Evolutionary conservation across 1,140 invertebrate species (phyloP), one percentile per base, ranked within the genome.

Genomic region (Chlorops oryzae): DNA sequence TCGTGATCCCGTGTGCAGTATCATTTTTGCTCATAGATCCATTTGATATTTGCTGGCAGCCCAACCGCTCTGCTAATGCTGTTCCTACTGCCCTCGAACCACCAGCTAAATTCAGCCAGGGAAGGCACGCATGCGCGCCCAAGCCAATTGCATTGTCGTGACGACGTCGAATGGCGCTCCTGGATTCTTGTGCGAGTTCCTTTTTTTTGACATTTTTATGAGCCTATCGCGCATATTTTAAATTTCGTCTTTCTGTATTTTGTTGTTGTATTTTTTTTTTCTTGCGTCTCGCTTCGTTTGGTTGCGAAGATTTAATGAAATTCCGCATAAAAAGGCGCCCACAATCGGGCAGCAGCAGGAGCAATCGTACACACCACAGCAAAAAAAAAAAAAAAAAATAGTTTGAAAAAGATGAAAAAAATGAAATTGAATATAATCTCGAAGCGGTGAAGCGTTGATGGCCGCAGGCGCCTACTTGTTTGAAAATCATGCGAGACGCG

Each of bases 191-290:
- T 9, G 9, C 28, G 28, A 32, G 9, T 15, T 9, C 9, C 9
- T 32, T 32, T 56, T 65, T 65, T 67, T 68, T 69, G 65, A 69
- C 65, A 69, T 69, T 69, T 69, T 69, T 69, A 69, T 69, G 65
- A 69, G 65, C 62, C 59, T 56, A 50, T 50, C 63, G 58, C 61
- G 58, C 65, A 69, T 69, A 69, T 69, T 66, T 69, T 61, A 69
- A 69, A 57, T 69, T 67, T 25, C 5, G 9, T 42, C 23, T 42
- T 42, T 22, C 20, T 41, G 40, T 47, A 38, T 37, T 37, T 24
- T 37, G 27, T 32, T 27, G 37, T 13, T 37, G 22, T 32, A 21
- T 44, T 35, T 41, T 52, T 24, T 42, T 37, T 46, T 50, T 53
- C 39, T 37, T 47, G 44, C 41, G 47, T 32, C 28, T 32, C n/a